Base-by-base conservation (phyloP, 1,140 invertebrate species). In the Papilio glaucus region DNA sequence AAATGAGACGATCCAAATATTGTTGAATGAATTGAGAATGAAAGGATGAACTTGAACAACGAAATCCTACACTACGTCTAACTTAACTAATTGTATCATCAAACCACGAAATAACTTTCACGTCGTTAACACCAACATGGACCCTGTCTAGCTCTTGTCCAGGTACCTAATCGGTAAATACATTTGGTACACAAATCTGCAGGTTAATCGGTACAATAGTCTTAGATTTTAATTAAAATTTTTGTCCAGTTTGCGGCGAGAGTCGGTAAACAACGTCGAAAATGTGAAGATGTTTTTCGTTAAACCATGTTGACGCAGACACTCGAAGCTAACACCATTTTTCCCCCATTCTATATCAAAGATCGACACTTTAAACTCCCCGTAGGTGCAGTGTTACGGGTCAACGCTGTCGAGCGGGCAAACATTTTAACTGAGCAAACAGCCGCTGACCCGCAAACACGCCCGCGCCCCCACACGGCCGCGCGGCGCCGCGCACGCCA, bases 381-480 rank as follows among this genome's bases (percentile, higher is more conserved):
- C 41, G 69, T 33, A 39, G 69, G 69, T 57, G 61, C 65, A 77
- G 72, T 76, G 75, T 75, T 79, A 65, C 75, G 75, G 80, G 80
- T 81, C 80, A 81, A 24, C 39, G 71, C 72, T 71, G 57, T 71
- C 73, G 74, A 41, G 73, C 37, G 72, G 45, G 77, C 76, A 82
- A 82, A 85, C 83, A 85, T 83, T 85, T 85, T 85, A 85, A 72
- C 77, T 74, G 81, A 75, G 49, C 79, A 85, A 83, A 85, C 83
- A 83, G 69, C 77, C 77, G 78, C 75, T 77, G 77, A 78, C 73
- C 75, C 33, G 72, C 76, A 71, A 72, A 72, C 74, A 72, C 29
- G 33, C 15, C 18, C 18, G n/a, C n/a, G n/a, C n/a, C n/a, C n/a
- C n/a, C n/a, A n/a, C n/a, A n/a, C 21, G 45, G 9, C 67, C 74